phyloP scores from a whole-genome alignment of 2,888 invertebrate genomes.

The Phanerotoma sp. region DNA sequence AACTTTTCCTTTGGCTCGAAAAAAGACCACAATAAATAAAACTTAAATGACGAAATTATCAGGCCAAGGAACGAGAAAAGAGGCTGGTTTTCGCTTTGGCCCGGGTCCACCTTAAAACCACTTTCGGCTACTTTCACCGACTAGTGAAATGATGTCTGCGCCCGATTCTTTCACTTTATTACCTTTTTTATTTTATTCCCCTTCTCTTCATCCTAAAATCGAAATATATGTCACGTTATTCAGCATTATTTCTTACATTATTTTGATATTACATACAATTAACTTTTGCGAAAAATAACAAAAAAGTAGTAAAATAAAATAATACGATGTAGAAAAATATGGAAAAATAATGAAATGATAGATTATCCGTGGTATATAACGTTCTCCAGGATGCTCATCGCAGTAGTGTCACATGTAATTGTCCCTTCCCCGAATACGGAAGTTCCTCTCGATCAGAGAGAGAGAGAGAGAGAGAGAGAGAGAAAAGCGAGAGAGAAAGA shows the following conservation, averaged over 20 bases:
- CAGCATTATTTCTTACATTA: too few relatives aligned
- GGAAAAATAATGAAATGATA: not conserved
- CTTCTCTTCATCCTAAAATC: not conserved
- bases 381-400: conserved; percentile 1
- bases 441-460: conserved; percentile 15
- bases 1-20: too few relatives aligned
- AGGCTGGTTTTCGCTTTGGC: conserved; percentile 17
- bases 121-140: conserved; percentile 49
- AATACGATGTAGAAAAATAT: not conserved
- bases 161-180: conserved; percentile 13
- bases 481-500: conserved; percentile 2
- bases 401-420: conserved; percentile 1
- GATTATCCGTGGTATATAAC: not conserved
- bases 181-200: not conserved
- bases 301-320: not conserved
- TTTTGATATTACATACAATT: too few relatives aligned
- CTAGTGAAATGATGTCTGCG: conserved; percentile 39
- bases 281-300: not conserved
- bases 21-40: too few relatives aligned
- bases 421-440: conserved; percentile 20
- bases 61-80: conserved; percentile 1
- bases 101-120: conserved; percentile 34
- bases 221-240: too few relatives aligned
- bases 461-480: conserved; percentile 12
- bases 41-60: not conserved